Evolutionary conservation across 2,113 vertebrate genomes (phyloP).

Genomic region (human): GRCh38 chr4:120105501-120106000

Average conservation of each 20-base stretch:
- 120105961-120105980: not conserved
- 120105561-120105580: not conserved
- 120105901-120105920: not conserved
- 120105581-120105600: not conserved
- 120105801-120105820: not conserved
- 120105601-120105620: not conserved
- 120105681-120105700: not conserved
- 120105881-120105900: not conserved
- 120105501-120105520: not conserved
- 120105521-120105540: not conserved
- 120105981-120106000: not conserved
- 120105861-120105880: not conserved
- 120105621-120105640: not conserved
- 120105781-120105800: not conserved
- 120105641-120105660: not conserved
- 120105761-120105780: not conserved
- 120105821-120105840: not conserved
- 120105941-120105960: not conserved
- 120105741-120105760: not conserved
- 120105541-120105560: not conserved
- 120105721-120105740: not conserved
- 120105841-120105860: not conserved
- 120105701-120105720: not conserved
- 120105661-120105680: not conserved
- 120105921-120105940: not conserved